These are phyloP conservation scores for Steinernema khuongi DNA, from an alignment of 1,140 invertebrate species.

Conservation along the genomic window DNA sequence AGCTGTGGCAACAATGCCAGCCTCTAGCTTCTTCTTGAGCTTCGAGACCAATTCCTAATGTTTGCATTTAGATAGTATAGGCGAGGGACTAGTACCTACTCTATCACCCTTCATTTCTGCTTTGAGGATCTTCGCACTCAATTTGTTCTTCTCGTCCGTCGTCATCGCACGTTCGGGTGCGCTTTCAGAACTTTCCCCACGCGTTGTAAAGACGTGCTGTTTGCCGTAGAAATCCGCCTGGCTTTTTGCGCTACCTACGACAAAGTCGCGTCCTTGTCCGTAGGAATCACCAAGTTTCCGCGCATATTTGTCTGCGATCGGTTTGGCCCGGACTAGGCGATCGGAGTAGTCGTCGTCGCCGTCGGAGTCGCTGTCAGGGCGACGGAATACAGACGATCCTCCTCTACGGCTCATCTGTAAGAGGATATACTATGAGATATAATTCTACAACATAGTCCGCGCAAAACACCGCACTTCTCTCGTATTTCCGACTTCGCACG, in stretches of 20 bases:
- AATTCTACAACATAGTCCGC: too few relatives aligned
- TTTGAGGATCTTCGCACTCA: slow-evolving; percentile 55
- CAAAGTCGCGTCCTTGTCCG: slow-evolving; percentile 31
- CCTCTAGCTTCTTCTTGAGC: slow-evolving; percentile 47
- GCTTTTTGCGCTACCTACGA: slow-evolving; percentile 26
- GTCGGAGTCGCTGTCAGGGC: slow-evolving; percentile 19
- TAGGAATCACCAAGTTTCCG: slow-evolving; percentile 29
- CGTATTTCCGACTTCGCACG: too few relatives aligned
- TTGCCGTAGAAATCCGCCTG: slow-evolving; percentile 36
- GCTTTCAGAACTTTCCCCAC: neutral
- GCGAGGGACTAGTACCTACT: slow-evolving; percentile 29
- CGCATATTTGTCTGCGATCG: slow-evolving; percentile 32
- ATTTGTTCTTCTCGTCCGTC: slow-evolving; percentile 49
- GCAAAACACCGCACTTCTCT: too few relatives aligned
- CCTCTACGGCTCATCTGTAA: slow-evolving; percentile 2
- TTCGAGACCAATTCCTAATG: slow-evolving; percentile 48
- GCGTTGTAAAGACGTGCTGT: slow-evolving; percentile 24
- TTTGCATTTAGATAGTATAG: neutral
- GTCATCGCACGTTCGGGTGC: slow-evolving; percentile 21
- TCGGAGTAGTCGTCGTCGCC: slow-evolving; percentile 32
- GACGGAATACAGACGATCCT: neutral
- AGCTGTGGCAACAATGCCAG: slow-evolving; percentile 32
- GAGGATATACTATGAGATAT: too few relatives aligned
- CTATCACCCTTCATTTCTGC: slow-evolving; percentile 52
- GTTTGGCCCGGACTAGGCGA: slow-evolving; percentile 27